Evolutionary conservation across 2,888 invertebrate genomes (phyloP).

Genomic region (Merodon equestris): DNA sequence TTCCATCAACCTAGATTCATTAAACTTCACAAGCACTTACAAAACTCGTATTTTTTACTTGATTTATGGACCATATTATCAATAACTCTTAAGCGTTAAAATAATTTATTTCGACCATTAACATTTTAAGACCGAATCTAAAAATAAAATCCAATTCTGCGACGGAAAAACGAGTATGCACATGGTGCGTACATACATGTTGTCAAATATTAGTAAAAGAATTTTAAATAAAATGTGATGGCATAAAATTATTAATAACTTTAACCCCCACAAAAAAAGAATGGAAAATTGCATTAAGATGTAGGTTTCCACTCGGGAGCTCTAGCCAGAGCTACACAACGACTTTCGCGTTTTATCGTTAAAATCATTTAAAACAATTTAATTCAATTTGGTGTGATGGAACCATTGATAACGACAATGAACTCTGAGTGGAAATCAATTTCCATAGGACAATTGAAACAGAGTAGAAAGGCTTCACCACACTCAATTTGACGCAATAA

Average conservation of each 20-base stretch:
- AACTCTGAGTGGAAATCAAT: slow-evolving; percentile 26
- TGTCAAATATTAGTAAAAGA: too few relatives aligned
- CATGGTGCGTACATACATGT: too few relatives aligned
- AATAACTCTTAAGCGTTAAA: slow-evolving; percentile 1
- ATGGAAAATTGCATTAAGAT: too few relatives aligned
- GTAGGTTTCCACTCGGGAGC: too few relatives aligned
- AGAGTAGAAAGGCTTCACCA: slow-evolving; percentile 18
- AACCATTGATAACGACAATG: slow-evolving; percentile 8
- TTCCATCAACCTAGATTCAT: slow-evolving; percentile 13
- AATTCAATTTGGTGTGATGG: not conserved
- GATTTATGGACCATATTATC: slow-evolving; percentile 6
- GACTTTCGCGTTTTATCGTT: too few relatives aligned
- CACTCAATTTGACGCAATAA: slow-evolving; percentile 18
- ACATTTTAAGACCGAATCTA: not conserved
- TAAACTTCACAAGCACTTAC: slow-evolving; percentile 2
- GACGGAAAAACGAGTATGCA: not conserved
- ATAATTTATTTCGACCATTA: slow-evolving; percentile 13
- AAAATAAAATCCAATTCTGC: slow-evolving; percentile 9
- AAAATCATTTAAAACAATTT: not conserved
- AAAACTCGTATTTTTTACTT: slow-evolving; percentile 1
- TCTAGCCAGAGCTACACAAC: too few relatives aligned
- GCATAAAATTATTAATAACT: too few relatives aligned
- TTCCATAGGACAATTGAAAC: slow-evolving; percentile 35
- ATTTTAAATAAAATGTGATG: too few relatives aligned
- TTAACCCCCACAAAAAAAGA: too few relatives aligned